Conservation (phyloP, 2,797 vertebrate species). For the Clamator glandarius region DNA sequence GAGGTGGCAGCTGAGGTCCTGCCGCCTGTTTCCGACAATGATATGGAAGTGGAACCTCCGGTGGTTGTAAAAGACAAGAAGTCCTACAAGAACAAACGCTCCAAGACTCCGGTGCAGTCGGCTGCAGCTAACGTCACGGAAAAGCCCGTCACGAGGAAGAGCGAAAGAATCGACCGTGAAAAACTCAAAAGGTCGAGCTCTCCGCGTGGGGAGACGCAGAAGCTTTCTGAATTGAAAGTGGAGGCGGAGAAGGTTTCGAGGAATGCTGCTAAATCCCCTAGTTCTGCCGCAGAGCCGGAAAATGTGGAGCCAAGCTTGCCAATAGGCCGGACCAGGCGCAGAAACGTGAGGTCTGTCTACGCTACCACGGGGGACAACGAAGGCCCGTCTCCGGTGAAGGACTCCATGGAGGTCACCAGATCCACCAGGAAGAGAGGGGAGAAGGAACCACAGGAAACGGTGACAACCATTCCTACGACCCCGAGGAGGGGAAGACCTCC, state of each 20-base stretch:
- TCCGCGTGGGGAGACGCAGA: constrained; percentile 88
- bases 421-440: constrained; percentile 91
- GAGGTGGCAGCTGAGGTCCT: constrained; percentile 79
- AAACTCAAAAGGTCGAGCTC: constrained; percentile 92
- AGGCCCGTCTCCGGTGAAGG: constrained; percentile 83
- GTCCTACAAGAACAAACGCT: constrained; percentile 89
- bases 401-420: constrained; percentile 84
- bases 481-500: constrained; percentile 92
- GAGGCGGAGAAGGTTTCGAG: constrained; percentile 82
- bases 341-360: constrained; percentile 95
- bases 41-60: constrained; percentile 82
- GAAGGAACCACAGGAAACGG: constrained; percentile 87
- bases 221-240: constrained; percentile 78
- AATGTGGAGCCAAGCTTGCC: constrained; percentile 86
- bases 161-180: constrained; percentile 94
- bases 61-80: constrained; percentile 85
- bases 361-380: constrained; percentile 91
- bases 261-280: constrained; percentile 88
- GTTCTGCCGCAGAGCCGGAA: constrained; percentile 85
- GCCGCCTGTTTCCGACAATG: constrained; percentile 81
- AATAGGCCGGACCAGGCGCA: constrained; percentile 88
- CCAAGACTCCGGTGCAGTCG: constrained; percentile 82
- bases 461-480: constrained; percentile 77
- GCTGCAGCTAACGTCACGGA: constrained; percentile 73
- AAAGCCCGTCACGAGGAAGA: constrained; percentile 93